phyloP scores from a whole-genome alignment of 1,140 invertebrate genomes.

The Papilio glaucus region DNA sequence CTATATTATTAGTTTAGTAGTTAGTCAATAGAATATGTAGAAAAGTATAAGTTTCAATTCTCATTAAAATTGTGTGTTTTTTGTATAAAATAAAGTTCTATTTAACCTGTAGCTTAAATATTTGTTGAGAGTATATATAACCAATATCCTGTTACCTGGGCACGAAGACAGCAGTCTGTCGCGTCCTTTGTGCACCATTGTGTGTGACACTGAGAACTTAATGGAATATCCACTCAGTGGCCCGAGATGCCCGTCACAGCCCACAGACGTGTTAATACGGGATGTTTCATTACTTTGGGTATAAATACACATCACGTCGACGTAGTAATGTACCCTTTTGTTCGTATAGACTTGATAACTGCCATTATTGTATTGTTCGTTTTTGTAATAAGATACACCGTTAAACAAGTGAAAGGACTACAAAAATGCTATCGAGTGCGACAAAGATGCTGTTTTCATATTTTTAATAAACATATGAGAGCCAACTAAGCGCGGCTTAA shows the following conservation, averaged over 20 bases:
- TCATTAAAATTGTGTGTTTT: neutral
- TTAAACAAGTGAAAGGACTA: neutral
- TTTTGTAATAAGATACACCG: constrained; percentile 44
- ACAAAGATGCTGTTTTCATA: neutral
- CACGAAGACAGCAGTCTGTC: constrained; percentile 45
- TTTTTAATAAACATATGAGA: neutral
- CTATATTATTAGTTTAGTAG: no score
- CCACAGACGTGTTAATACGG: neutral
- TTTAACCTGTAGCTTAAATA: constrained; percentile 37
- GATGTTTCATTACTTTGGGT: neutral
- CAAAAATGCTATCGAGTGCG: constrained; percentile 17
- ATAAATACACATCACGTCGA: constrained; percentile 1
- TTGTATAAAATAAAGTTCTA: neutral
- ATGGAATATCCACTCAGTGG: constrained; percentile 57
- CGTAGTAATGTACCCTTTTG: constrained; percentile 16
- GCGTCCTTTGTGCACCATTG: constrained; percentile 58
- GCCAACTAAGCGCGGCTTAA: no score
- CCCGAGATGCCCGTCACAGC: constrained; percentile 24
- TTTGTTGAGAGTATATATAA: constrained; percentile 39
- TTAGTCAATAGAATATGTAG: no score
- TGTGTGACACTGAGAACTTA: constrained; percentile 66
- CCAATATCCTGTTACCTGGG: constrained; percentile 51
- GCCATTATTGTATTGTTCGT: constrained; percentile 14
- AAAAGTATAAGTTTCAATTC: neutral
- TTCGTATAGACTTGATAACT: neutral